These are phyloP conservation scores for Premnoplex brunnescens DNA, from an alignment of 2,797 vertebrate species.

Conservation along the genomic window DNA sequence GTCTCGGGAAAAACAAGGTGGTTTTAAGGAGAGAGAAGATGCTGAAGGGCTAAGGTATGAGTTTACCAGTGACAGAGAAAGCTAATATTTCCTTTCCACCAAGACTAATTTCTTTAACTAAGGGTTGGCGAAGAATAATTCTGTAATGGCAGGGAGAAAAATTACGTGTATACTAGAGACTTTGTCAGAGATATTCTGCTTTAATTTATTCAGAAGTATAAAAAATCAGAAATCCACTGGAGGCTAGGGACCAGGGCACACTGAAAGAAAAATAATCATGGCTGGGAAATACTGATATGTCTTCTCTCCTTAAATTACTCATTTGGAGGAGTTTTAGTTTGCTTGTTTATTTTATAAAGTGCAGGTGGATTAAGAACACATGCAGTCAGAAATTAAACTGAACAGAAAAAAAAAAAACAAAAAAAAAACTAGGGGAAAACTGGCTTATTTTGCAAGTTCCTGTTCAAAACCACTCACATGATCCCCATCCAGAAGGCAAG, in stretches of 20 bases:
- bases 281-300: not conserved
- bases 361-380: not conserved
- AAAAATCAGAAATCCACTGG: not conserved
- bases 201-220: not conserved
- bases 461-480: not conserved
- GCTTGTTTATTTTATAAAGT: not conserved
- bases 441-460: not conserved
- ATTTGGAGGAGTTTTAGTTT: not conserved
- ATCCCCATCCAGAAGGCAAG: constrained; percentile 15
- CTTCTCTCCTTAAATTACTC: not conserved
- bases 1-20: not conserved
- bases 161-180: not conserved
- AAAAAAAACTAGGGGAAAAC: not conserved
- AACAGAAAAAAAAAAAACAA: not conserved
- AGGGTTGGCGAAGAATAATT: not conserved
- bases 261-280: not conserved
- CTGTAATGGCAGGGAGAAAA: not conserved
- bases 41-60: not conserved
- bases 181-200: not conserved
- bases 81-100: not conserved
- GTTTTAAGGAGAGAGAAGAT: not conserved
- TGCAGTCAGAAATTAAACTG: not conserved
- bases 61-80: not conserved
- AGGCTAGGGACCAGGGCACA: not conserved
- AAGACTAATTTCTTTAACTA: not conserved